Evolutionary conservation across 2,113 vertebrate species (phyloP), one percentile per base, ranked within the genome.

Genomic region (Vicugna pacos): DNA sequence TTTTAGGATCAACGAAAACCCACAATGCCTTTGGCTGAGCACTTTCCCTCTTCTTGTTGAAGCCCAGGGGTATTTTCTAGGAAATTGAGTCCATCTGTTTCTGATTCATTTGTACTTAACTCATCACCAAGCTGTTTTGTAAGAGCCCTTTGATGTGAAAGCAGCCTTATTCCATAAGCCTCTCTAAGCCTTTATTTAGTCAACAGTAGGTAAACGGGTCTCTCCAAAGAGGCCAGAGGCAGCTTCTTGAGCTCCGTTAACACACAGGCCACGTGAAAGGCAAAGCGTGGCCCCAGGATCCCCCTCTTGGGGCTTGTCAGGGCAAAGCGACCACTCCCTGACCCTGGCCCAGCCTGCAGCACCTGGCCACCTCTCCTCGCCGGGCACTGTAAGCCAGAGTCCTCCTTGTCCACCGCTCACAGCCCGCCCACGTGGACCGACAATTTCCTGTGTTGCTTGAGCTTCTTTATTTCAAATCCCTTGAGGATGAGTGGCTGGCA

Each of bases 51-150:
- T 93, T 87, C 96, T 94, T 75, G 89, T 67, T 62, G 96, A 96
- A 97, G 95, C 96, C 96, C 97, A 91, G 62, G 97, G 94, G 97
- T 95, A 96, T 97, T 97, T 96, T 93, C 94, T 93, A 94, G 97
- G 96, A 98, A 97, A 97, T 94, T 96, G 94, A 97, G 94, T 96
- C 96, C 97, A 97, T 97, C 95, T 97, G 97, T 97, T 97, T 94
- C 94, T 96, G 92, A 98, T 98, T 98, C 96, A 84, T 94, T 96
- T 86, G 90, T 95, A 95, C 91, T 97, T 96, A 96, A 97, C 89
- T 97, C 97, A 91, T 97, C 94, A 86, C 84, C 81, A 79, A 69
- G 93, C 94, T 96, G 91, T 81, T 96, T 94, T 91, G 93, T 94
- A 93, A 96, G 46, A 86, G 89, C 58, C 38, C 96, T 98, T 96